phyloP scores from a whole-genome alignment of 2,113 vertebrate species.

The Cavia aperea region DNA sequence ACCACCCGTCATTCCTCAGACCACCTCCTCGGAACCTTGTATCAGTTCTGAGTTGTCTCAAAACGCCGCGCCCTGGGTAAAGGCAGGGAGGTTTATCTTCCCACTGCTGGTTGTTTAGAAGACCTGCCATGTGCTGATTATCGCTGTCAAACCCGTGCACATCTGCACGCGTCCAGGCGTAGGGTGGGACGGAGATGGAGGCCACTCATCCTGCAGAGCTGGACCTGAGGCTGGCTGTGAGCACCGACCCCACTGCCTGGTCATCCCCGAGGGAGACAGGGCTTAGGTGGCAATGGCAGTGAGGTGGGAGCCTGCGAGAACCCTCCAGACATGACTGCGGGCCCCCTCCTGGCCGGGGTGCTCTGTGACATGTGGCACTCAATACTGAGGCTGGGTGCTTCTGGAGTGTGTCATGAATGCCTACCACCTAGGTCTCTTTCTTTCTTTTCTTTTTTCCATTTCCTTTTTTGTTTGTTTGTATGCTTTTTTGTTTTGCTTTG shows the following conservation, averaged over 20 bases:
- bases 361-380: not conserved
- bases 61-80: not conserved
- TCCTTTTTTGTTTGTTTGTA: not conserved
- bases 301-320: accelerated
- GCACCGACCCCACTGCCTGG: accelerated
- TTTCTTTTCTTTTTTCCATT: not conserved
- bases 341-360: not conserved
- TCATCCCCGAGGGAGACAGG: accelerated
- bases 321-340: not conserved
- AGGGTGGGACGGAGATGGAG: not conserved
- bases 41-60: not conserved
- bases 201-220: not conserved
- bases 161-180: accelerated
- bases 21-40: not conserved
- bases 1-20: not conserved
- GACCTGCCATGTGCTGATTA: not conserved
- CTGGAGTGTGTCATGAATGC: not conserved
- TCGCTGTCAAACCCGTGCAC: not conserved
- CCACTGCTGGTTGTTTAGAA: not conserved
- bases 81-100: not conserved
- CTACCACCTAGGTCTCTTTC: not conserved
- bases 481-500: no score
- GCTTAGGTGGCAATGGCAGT: not conserved
- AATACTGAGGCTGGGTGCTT: not conserved
- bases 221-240: not conserved